Conservation (phyloP, 1,140 invertebrate genomes). For the Laupala kohalensis region DNA sequence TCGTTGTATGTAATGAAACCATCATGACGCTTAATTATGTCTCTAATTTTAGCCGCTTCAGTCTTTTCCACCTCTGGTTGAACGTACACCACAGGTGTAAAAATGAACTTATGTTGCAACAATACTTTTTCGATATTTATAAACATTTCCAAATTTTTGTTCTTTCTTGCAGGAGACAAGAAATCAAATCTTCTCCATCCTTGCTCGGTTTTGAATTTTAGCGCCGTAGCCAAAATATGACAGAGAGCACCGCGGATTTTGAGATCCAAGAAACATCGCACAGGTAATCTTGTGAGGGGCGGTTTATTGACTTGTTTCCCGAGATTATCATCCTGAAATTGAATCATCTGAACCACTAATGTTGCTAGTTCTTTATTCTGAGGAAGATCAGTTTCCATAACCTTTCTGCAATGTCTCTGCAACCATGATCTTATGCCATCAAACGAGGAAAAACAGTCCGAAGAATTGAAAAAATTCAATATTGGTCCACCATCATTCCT, state of each 20-base stretch:
- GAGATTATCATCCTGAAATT: slow-evolving; percentile 93
- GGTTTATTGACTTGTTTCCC: slow-evolving; percentile 86
- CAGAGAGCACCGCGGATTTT: slow-evolving; percentile 84
- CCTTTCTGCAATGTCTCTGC: slow-evolving; percentile 54
- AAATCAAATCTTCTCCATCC: slow-evolving; percentile 79
- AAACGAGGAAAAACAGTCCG: slow-evolving; percentile 69
- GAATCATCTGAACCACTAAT: slow-evolving; percentile 77
- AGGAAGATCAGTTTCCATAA: slow-evolving; percentile 79
- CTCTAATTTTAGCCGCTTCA: slow-evolving; percentile 67
- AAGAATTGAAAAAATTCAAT: slow-evolving; percentile 81
- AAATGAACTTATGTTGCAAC: slow-evolving; percentile 64
- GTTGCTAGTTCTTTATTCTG: slow-evolving; percentile 81
- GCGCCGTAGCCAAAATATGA: slow-evolving; percentile 84
- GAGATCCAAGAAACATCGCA: slow-evolving; percentile 89
- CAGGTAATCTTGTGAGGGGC: slow-evolving; percentile 65
- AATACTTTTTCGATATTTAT: slow-evolving; percentile 80
- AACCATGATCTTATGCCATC: background rate
- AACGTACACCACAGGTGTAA: slow-evolving; percentile 66
- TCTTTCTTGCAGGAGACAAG: slow-evolving; percentile 75
- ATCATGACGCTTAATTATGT: slow-evolving; percentile 77
- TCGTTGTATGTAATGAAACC: slow-evolving; percentile 66
- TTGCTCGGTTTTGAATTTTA: slow-evolving; percentile 90
- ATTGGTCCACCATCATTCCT: slow-evolving; percentile 92
- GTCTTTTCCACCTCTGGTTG: slow-evolving; percentile 76
- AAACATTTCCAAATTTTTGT: slow-evolving; percentile 88